Evolutionary conservation across 2,113 vertebrate genomes (phyloP), one percentile per base, ranked within the genome.

Genomic region (Acrocephalus kingi): DNA sequence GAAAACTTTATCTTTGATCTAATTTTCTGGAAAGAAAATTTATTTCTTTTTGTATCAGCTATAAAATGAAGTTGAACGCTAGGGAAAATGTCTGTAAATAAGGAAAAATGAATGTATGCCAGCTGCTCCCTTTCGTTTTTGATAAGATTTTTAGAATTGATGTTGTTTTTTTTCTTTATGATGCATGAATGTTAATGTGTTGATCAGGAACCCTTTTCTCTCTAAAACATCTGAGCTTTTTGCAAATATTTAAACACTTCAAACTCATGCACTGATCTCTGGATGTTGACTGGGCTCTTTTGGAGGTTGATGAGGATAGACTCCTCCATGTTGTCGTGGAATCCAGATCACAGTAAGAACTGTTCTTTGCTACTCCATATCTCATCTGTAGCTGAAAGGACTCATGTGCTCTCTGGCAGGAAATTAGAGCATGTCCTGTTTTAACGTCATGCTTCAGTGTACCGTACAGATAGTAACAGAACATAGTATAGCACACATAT

Each of bases 81-180:
- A 39, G 82, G 86, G 90, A 84, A 94, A 86, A 75, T 39, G 30
- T 61, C 64, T 84, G 83, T 94, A 95, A 97, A 93, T 90, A 94
- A 89, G 93, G 73, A 90, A 93, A 93, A 96, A 94, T 73, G 61
- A 95, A 82, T 92, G 83, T 58, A 66, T 95, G 73, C 92, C 94
- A 96, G 90, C 94, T 96, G 93, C 69, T 97, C 73, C 80, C 85
- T 96, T 94, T 94, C 90, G 43, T 90, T 92, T 90, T 84, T 95
- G 69, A 87, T 95, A 91, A 88, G 64, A 79, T 87, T 96, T 64
- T 76, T 92, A 59, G 80, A 88, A 84, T 39, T 87, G 80, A 93
- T 95, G 61, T 55, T 91, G 56, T 35, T 95, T 94, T 86, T 86
- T 90, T 84, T 78, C 75, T 74, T 93, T 90, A 71, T 90, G 69